Evolutionary conservation across 2,888 invertebrate genomes (phyloP).

Genomic region (Agelastica alni): DNA sequence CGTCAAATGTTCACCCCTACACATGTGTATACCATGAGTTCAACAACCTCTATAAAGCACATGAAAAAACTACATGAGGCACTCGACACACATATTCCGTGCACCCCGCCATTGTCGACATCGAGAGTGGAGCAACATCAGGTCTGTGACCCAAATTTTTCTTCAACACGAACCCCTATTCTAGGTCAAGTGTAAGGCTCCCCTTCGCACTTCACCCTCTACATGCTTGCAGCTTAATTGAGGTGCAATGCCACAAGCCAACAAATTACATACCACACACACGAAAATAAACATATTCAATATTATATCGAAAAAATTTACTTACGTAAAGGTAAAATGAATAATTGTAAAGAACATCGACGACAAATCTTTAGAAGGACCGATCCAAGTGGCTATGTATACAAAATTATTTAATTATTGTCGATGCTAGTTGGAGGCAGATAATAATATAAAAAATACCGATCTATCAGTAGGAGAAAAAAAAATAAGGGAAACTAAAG

Average conservation of each 20-base stretch:
- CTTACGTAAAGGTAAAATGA: too few species aligned
- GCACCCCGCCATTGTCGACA: constrained; percentile 23
- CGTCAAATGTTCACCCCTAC: neutral
- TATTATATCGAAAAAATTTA: too few species aligned
- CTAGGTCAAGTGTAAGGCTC: constrained; percentile 38
- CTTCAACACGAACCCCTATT: constrained; percentile 33
- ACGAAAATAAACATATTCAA: constrained; percentile 6
- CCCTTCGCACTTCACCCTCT: constrained; percentile 17
- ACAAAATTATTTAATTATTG: too few species aligned
- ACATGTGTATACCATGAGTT: constrained; percentile 2
- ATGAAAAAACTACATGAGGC: constrained; percentile 18
- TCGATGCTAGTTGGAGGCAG: too few species aligned
- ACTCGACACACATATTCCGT: constrained; percentile 22
- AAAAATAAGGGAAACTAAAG: too few species aligned
- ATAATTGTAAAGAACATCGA: too few species aligned
- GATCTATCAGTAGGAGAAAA: too few species aligned
- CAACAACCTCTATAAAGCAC: constrained; percentile 13
- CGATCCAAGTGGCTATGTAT: too few species aligned
- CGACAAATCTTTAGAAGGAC: too few species aligned
- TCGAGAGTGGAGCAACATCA: constrained; percentile 28
- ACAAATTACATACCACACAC: constrained; percentile 22
- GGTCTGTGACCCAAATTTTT: constrained; percentile 38
- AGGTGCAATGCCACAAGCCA: constrained; percentile 20
- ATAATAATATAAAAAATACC: too few species aligned
- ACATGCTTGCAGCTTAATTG: constrained; percentile 28